Evolutionary conservation across 2,797 vertebrate genomes (phyloP), one percentile per base, ranked within the genome.

Genomic region (Sebastes reedi): DNA sequence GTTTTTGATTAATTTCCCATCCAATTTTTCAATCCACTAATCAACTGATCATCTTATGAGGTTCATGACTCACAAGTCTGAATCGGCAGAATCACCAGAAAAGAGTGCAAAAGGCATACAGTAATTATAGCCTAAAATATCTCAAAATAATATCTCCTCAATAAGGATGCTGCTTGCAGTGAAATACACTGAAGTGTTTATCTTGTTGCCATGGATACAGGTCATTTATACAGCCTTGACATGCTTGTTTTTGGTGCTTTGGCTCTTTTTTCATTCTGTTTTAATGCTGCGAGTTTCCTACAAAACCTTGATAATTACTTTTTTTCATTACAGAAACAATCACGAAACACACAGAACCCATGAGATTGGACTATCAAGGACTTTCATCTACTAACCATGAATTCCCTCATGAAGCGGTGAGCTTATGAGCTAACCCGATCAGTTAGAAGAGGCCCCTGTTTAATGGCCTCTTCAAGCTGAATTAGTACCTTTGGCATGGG

Each of bases 401-500:
- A 68, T 62, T 72, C 30, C 67, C 62, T 55, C 3, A 18, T 55
- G 34, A 74, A 55, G 20, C 58, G 4, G 13, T 67, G 18, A 9
- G 39, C 14, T 52, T 20, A 56, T 12, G 1, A 59, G 11, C 52
- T 2, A 22, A 71, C 7, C 24, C 10, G 22, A 67, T 12, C 10
- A 12, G 3, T 30, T 8, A 42, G 8, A 59, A 65, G 73, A 62
- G 18, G 20, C 24, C 14, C 36, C 10, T n/a, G 32, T 20, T 62
- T 34, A 34, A 39, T 13, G 34, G 16, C 25, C 30, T 59, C 68
- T 64, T n/a, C 7, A 71, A 68, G 36, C 16, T 59, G 29, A 18
- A 59, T 36, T 24, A 22, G 91, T 92, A 99, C 99, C 97, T 99
- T 99, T 82, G 98, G 98, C 93, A 99, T 96, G 4, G 99, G 99